Percentiles rank a stretch among this genome's conserved stretches.
These are phyloP conservation scores for Alexandromys fortis DNA, from an alignment of 2,113 vertebrate species.

Conservation along the genomic window DNA sequence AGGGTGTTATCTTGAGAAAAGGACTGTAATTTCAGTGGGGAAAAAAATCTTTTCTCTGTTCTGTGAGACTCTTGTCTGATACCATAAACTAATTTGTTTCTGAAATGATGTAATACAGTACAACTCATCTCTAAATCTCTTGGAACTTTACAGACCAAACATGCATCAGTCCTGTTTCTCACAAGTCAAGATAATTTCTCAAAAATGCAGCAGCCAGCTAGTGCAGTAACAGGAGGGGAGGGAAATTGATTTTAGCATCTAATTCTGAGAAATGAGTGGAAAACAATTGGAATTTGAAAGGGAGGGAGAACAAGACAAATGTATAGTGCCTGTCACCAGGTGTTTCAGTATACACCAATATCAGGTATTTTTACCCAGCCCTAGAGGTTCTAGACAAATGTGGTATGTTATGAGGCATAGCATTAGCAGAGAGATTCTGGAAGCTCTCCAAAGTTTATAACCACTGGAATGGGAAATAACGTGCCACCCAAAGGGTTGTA, in stretches of 20 bases:
- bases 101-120: slow-evolving; percentile 36
- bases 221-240: not conserved
- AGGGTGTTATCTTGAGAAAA: slow-evolving; percentile 62
- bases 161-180: slow-evolving; percentile 40
- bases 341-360: not conserved
- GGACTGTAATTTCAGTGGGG: slow-evolving; percentile 58
- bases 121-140: slow-evolving; percentile 60
- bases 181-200: slow-evolving; percentile 66
- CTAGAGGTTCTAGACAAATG: not conserved
- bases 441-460: not conserved
- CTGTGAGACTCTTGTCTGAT: slow-evolving; percentile 41
- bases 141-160: not conserved
- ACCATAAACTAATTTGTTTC: slow-evolving; percentile 55
- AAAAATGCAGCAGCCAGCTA: slow-evolving; percentile 49
- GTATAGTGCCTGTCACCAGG: not conserved
- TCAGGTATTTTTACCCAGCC: not conserved
- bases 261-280: slow-evolving; percentile 51
- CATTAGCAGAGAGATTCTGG: not conserved
- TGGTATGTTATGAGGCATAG: not conserved
- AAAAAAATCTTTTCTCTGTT: slow-evolving; percentile 28
- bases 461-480: not conserved
- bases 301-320: not conserved
- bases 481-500: not conserved
- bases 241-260: slow-evolving; percentile 60
- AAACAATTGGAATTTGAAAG: slow-evolving; percentile 56